Evolutionary conservation across 2,888 invertebrate genomes (phyloP).

Genomic region (Ganaspis brasiliensis): DNA sequence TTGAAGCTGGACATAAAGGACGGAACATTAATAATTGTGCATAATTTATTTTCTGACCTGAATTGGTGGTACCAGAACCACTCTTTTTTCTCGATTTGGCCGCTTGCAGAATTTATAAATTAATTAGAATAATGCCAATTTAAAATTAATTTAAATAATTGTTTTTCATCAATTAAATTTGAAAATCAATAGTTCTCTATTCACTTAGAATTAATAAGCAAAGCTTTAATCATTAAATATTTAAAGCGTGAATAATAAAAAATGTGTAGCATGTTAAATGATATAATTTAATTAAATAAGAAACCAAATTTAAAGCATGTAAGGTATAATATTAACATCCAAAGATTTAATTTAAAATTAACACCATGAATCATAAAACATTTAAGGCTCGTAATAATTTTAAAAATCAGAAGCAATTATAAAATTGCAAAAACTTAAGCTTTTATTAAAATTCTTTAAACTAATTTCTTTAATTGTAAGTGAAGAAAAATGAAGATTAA

Average conservation of each 20-base stretch:
- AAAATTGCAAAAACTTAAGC: too few species aligned
- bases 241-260: neutral
- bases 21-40: constrained; percentile 47
- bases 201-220: constrained; percentile 4
- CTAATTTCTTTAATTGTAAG: constrained; percentile 12
- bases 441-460: too few species aligned
- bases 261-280: neutral
- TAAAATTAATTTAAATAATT: constrained; percentile 19
- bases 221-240: neutral
- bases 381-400: too few species aligned
- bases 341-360: too few species aligned
- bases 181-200: neutral
- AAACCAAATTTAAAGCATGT: neutral
- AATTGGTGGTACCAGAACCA: constrained; percentile 68
- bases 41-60: constrained; percentile 67
- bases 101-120: constrained; percentile 46
- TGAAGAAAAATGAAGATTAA: constrained; percentile 18
- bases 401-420: neutral
- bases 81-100: constrained; percentile 68
- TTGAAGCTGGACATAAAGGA: constrained; percentile 35
- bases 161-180: neutral
- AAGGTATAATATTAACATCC: too few species aligned
- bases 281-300: neutral
- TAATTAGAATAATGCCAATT: constrained; percentile 7
- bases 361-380: too few species aligned